A percentile compares a stretch with the other conserved stretches of the same genome.
Evolutionary conservation across 2,797 vertebrate species (phyloP).

Genomic region (Melanitta fusca): DNA sequence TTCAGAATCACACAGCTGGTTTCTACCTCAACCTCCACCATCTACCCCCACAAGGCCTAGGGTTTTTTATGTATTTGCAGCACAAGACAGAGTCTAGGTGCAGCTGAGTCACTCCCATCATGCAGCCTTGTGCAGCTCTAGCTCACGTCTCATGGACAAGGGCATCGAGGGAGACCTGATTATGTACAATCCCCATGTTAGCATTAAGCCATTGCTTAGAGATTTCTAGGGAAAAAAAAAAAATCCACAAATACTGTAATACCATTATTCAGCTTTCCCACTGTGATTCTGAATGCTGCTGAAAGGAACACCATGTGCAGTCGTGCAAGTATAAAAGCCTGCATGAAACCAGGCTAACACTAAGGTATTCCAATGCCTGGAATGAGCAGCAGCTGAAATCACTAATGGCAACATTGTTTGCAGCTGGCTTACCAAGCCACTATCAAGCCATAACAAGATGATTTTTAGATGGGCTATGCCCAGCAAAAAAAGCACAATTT

Average conservation of each 20-base stretch:
- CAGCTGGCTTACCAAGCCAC: neutral
- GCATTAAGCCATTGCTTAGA: neutral
- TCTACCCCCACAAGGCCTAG: neutral
- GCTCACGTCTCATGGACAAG: neutral
- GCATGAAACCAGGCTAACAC: neutral
- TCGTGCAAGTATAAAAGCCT: neutral
- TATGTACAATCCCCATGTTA: neutral
- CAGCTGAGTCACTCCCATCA: neutral
- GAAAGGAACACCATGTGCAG: neutral
- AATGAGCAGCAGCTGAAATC: neutral
- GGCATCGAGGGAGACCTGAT: neutral
- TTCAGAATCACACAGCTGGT: neutral
- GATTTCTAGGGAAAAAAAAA: neutral
- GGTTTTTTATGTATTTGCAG: neutral
- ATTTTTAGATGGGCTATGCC: neutral
- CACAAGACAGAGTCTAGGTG: neutral
- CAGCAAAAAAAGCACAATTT: neutral
- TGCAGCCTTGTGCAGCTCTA: neutral
- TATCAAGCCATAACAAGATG: neutral
- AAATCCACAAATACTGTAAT: neutral
- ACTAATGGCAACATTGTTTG: neutral
- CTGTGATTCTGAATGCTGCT: neutral
- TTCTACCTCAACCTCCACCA: neutral
- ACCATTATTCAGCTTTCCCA: conserved; percentile 14
- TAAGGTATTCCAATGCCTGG: neutral